phyloP scores from a whole-genome alignment of 2,113 vertebrate genomes.

The Odocoileus hemionus region DNA sequence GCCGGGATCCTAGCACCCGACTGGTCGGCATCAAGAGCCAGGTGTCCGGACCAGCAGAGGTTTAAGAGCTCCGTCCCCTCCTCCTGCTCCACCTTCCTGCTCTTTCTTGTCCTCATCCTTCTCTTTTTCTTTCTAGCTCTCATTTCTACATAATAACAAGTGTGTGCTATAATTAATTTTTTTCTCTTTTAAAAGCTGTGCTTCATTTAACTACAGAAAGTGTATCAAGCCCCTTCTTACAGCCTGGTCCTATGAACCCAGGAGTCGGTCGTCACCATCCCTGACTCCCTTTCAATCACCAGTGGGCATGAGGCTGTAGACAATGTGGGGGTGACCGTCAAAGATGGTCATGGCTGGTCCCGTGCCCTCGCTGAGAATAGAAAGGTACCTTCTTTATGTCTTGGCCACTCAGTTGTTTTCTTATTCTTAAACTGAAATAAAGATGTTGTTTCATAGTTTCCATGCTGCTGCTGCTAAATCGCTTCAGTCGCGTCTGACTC shows the following conservation, averaged over 20 bases:
- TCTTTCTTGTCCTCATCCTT: fast-evolving
- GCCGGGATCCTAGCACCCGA: neutral
- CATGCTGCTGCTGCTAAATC: neutral
- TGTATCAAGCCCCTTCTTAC: fast-evolving
- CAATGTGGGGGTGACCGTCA: fast-evolving
- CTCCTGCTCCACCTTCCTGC: neutral
- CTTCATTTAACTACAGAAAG: neutral
- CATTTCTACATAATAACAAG: neutral
- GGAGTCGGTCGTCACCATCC: fast-evolving
- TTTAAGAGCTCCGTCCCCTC: fast-evolving
- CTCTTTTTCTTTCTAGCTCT: neutral
- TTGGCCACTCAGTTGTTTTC: neutral
- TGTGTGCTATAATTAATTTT: fast-evolving
- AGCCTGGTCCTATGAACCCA: fast-evolving
- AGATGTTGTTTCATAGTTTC: neutral
- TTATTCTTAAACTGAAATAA: neutral
- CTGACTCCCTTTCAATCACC: fast-evolving
- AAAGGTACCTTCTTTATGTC: neutral
- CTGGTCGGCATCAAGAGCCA: neutral
- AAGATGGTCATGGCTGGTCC: fast-evolving
- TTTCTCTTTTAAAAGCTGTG: neutral
- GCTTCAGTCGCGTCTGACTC: fast-evolving
- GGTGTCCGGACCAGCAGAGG: neutral
- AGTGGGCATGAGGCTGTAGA: fast-evolving
- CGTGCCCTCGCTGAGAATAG: fast-evolving